These are phyloP conservation scores for Scatophagus argus DNA, from an alignment of 2,113 vertebrate genomes.

Conservation along the genomic window DNA sequence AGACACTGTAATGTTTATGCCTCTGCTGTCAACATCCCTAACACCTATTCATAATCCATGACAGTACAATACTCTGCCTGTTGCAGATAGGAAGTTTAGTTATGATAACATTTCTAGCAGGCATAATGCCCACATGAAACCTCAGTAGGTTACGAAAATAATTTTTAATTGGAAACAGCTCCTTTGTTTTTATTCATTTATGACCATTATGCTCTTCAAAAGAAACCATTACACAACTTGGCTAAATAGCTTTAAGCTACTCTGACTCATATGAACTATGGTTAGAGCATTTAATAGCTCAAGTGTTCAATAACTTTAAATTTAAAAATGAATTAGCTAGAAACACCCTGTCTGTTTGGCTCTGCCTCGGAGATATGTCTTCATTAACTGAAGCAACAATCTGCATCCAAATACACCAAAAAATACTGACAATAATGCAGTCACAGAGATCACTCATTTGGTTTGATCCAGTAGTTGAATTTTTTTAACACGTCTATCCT, in stretches of 20 bases:
- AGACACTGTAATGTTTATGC: background rate
- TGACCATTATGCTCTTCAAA: background rate
- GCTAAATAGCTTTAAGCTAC: background rate
- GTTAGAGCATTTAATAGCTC: constrained; percentile 2
- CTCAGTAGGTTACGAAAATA: background rate
- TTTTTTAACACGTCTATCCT: background rate
- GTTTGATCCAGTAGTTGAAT: constrained; percentile 34
- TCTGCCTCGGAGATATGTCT: constrained; percentile 22
- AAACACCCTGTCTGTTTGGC: background rate
- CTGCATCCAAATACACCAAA: constrained; percentile 6
- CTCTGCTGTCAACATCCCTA: constrained; percentile 5
- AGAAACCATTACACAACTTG: background rate
- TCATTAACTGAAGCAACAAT: background rate
- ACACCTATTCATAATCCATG: background rate
- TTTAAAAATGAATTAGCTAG: background rate
- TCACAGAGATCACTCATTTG: constrained; percentile 6
- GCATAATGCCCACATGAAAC: constrained; percentile 1
- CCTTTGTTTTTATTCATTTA: background rate
- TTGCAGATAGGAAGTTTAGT: background rate
- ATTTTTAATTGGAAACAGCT: background rate
- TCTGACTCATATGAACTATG: background rate
- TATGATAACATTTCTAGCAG: constrained; percentile 18
- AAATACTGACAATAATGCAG: constrained; percentile 33
- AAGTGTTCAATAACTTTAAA: background rate
- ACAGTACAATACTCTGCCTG: constrained; percentile 4